These are phyloP conservation scores for Eristalis pertinax DNA, from an alignment of 2,888 invertebrate species.

Conservation along the genomic window DNA sequence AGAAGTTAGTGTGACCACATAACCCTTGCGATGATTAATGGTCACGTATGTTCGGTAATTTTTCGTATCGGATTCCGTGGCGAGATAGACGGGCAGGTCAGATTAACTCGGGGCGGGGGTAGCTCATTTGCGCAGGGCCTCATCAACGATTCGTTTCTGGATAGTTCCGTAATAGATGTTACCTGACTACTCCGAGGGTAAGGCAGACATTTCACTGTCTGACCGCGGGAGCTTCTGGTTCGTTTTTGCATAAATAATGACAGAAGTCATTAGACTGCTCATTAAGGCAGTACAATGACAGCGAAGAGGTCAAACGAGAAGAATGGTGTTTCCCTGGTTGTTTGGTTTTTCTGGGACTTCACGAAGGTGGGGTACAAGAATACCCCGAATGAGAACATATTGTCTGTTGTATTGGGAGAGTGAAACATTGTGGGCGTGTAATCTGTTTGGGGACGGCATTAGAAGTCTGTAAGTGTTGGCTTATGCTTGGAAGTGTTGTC, in stretches of 20 bases:
- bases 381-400: too few relatives aligned
- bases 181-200: neutral
- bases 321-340: neutral
- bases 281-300: neutral
- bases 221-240: neutral
- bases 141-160: constrained; percentile 7
- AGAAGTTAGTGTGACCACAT: neutral
- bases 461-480: too few relatives aligned
- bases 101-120: neutral
- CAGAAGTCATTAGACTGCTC: neutral
- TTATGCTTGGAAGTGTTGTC: too few relatives aligned
- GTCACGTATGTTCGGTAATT: constrained; percentile 20
- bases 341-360: neutral
- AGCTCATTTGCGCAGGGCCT: constrained; percentile 4
- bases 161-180: neutral
- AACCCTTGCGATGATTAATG: constrained; percentile 57
- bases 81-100: neutral
- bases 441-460: too few relatives aligned
- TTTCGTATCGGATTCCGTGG: constrained; percentile 14
- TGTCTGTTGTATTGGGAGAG: too few relatives aligned
- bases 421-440: too few relatives aligned
- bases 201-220: neutral
- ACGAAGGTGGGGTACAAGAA: too few relatives aligned
- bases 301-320: neutral
- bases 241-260: neutral